Evolutionary conservation across 2,888 invertebrate species (phyloP).

Genomic region (Trissolcus japonicus): DNA sequence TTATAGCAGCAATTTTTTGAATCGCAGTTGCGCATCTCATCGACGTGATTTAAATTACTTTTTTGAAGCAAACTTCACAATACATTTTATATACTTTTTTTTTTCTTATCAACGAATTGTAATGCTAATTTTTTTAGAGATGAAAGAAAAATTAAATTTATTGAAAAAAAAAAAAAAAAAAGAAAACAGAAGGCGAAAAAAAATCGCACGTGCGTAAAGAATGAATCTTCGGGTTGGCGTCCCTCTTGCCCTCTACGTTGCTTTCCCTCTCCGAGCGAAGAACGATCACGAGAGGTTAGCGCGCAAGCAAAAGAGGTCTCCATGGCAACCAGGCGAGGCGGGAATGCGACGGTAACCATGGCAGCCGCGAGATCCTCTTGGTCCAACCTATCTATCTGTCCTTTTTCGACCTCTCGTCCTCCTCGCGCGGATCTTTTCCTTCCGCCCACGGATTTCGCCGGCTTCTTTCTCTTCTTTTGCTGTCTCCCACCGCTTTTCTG

Average conservation of each 20-base stretch:
- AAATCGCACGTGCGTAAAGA: constrained; percentile 60
- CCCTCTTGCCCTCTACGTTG: constrained; percentile 52
- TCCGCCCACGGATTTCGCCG: constrained; percentile 68
- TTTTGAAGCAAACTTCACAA: neutral
- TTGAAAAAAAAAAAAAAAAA: constrained; percentile 22
- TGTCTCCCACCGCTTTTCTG: constrained; percentile 54
- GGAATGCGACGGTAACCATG: constrained; percentile 77
- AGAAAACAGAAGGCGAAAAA: constrained; percentile 40
- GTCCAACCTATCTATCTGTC: constrained; percentile 72
- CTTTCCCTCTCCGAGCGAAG: constrained; percentile 59
- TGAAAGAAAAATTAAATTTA: constrained; percentile 44
- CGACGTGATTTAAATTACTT: neutral
- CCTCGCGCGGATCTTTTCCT: constrained; percentile 71
- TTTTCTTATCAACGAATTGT: no score
- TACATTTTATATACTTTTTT: neutral
- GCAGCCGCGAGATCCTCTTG: constrained; percentile 71
- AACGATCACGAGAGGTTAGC: constrained; percentile 63
- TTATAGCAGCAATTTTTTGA: constrained; percentile 40
- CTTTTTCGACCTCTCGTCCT: constrained; percentile 70
- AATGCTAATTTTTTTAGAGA: constrained; percentile 33
- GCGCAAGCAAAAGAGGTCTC: constrained; percentile 75
- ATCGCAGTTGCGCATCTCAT: constrained; percentile 9
- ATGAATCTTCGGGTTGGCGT: constrained; percentile 58
- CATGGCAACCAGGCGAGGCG: constrained; percentile 79
- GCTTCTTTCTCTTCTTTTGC: constrained; percentile 57